These are phyloP conservation scores for Spicauda simplicius DNA, from an alignment of 2,888 invertebrate genomes.

Conservation along the genomic window DNA sequence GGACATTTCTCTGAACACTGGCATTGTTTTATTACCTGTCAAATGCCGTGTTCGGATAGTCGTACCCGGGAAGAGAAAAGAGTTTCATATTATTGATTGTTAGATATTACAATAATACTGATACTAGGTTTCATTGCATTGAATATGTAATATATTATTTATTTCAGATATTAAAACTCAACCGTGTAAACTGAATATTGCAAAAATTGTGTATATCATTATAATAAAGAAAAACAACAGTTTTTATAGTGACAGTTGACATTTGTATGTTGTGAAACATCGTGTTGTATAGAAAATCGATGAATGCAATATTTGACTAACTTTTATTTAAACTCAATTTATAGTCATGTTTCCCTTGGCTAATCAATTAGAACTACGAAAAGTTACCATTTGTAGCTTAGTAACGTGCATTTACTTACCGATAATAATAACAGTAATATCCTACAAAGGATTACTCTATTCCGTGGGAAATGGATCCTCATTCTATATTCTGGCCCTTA, in stretches of 20 bases:
- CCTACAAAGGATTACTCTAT: conserved; percentile 84
- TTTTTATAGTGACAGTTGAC: background rate
- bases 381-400: conserved; percentile 79
- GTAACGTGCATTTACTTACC: conserved; percentile 87
- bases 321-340: background rate
- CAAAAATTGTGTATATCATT: background rate
- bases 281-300: background rate
- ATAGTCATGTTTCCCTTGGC: conserved; percentile 67
- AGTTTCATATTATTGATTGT: no score
- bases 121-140: no score
- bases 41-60: background rate
- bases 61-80: background rate
- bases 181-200: background rate
- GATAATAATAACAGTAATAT: conserved; percentile 82
- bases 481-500: conserved; percentile 69
- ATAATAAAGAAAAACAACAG: no score
- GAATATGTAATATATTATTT: no score
- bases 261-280: background rate
- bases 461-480: conserved; percentile 85
- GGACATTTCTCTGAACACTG: background rate
- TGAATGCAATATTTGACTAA: background rate
- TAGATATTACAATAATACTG: no score
- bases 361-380: conserved; percentile 70
- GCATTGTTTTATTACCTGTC: background rate
- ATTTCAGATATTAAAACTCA: no score